Evolutionary conservation across 2,113 vertebrate genomes (phyloP).

Genomic region (Coreoperca whiteheadi): DNA sequence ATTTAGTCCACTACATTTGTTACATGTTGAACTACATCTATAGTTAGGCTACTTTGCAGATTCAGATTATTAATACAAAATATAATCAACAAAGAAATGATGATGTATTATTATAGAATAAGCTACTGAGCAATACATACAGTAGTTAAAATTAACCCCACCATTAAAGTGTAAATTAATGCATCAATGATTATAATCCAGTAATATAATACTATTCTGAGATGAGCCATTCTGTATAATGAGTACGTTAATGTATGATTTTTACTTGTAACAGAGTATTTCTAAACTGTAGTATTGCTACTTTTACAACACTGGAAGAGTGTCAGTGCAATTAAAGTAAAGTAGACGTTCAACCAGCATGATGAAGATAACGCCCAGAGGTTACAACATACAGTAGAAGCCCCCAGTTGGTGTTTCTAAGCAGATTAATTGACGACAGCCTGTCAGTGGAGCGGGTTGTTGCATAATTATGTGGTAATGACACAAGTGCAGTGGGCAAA

Average conservation of each 20-base stretch:
- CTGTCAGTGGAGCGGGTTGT: constrained; percentile 44
- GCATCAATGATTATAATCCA: too few relatives aligned
- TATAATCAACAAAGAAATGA: neutral
- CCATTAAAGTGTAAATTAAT: neutral
- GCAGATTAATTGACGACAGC: constrained; percentile 68
- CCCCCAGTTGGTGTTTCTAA: constrained; percentile 61
- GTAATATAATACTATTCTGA: neutral
- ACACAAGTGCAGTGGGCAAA: constrained; percentile 31
- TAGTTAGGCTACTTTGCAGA: neutral
- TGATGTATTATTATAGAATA: neutral
- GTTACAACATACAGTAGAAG: constrained; percentile 40
- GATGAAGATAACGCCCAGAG: constrained; percentile 29
- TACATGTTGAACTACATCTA: neutral
- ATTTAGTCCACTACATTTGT: neutral
- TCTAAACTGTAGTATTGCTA: neutral
- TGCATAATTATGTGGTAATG: constrained; percentile 63
- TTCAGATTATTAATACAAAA: neutral
- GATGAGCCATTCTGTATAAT: neutral
- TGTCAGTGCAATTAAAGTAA: constrained; percentile 18
- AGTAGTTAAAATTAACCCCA: neutral
- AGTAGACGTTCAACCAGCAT: constrained; percentile 1
- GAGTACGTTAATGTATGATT: too few relatives aligned
- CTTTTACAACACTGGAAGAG: neutral
- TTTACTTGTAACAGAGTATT: neutral
- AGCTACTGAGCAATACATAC: neutral